Evolutionary conservation across 2,888 invertebrate species (phyloP), one percentile per base, ranked within the genome.

Genomic region (Epinotia nisella): DNA sequence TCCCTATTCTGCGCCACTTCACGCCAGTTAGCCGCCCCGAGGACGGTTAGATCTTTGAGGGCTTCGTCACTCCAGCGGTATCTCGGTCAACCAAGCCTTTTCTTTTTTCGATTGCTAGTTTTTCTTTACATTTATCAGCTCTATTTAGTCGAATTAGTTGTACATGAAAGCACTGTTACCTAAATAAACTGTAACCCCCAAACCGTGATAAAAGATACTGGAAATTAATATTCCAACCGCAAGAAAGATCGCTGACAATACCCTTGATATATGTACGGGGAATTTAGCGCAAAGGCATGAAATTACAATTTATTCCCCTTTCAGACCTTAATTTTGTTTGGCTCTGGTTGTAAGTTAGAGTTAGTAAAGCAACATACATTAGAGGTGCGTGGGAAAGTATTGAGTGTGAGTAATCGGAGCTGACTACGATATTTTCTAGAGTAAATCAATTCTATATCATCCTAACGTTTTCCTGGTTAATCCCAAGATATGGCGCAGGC

Each of bases 191-290:
- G 75, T 70, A 71, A 64, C 39, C 60, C 60, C 61, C 68, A 69
- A 70, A 70, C 53, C 71, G 77, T 75, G 83, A 84, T 82, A 80
- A 76, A 79, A 80, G 83, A 83, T 83, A 82, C 82, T 77, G 78
- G 82, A 82, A 83, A 83, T 84, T 81, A 84, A 83, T 84, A 83
- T 83, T 79, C 76, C 82, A 80, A 80, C 76, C 80, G 68, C 77
- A 72, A 77, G 77, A 75, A 76, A 75, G 69, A 82, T 80, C 80
- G 78, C 76, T 78, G 83, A 82, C 83, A 79, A 78, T 81, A 82
- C 82, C 81, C 78, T 41, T 61, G 72, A 70, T 73, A 70, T 70
- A 75, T 70, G 75, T 64, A 55, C 71, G 39, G 35, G 53, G 45
- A 64, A 74, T 71, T 68, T 71, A 68, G 53, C 67, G 53, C 65